Evolutionary conservation across 2,797 vertebrate genomes (phyloP), one percentile per base, ranked within the genome.

Genomic region (Sebastes itinus): DNA sequence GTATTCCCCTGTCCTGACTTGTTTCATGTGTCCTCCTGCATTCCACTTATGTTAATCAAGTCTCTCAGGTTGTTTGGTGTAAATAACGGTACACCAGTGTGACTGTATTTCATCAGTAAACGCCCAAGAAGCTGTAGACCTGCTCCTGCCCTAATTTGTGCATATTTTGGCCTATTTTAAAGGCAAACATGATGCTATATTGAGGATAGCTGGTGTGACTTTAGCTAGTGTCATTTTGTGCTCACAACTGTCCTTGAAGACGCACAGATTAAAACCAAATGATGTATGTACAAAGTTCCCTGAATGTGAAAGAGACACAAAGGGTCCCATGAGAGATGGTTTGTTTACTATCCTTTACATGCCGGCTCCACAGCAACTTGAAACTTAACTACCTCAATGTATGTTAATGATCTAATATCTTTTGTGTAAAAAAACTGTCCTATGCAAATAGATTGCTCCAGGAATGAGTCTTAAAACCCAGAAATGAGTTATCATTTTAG

Each of bases 1-100:
- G 32, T 32, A 60, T 58, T 56, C 60, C 59, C 77, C n/a, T 88
- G 83, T 73, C 59, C 42, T 52, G 75, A 84, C 83, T 82, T 83
- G 86, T 85, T 81, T 33, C 33, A 13, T 6, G 8, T 32, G 33
- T 63, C 20, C 52, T 23, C 65, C 32, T 77, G 10, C 49, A 75
- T 92, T 91, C 80, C 71, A 58, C 35, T 18, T 13, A 33, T 23
- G 59, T 49, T 33, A 10, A n/a, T 68, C 13, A 16, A 7, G 61
- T 75, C 20, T 84, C 23, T 55, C 56, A n/a, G 3, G 27, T 33
- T 54, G 32, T 74, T 62, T 22, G 25, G 28, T 66, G n/a, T 27
- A 23, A 20, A 27, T 71, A 62, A 62, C 22, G 20, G 7, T 16
- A 30, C 11, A 33, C 4, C 11, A 6, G 14, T 16, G 30, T 63